Evolutionary conservation across 2,113 vertebrate species (phyloP).

Genomic region (Lutjanus erythropterus): DNA sequence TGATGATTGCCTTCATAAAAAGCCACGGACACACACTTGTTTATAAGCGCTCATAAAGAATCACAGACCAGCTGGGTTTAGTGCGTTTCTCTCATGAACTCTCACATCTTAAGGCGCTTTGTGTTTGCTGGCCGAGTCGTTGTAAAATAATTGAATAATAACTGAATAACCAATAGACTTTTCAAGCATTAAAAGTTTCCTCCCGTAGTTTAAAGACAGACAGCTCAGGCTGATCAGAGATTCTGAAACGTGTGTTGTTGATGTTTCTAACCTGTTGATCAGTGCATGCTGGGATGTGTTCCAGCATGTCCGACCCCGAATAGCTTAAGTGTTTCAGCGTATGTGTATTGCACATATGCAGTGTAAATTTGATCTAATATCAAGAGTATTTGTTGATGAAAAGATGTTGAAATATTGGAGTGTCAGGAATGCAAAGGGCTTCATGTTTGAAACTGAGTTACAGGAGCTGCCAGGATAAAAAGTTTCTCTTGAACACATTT

Average conservation of each 20-base stretch:
- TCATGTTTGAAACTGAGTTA: not conserved
- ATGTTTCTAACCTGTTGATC: not conserved
- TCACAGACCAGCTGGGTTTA: not conserved
- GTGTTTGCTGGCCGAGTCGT: not conserved
- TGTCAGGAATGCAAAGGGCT: not conserved
- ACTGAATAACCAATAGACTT: not conserved
- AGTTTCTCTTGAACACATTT: not conserved
- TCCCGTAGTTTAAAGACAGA: not conserved
- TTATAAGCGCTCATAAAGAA: not conserved
- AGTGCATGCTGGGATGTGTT: not conserved
- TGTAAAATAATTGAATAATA: not conserved
- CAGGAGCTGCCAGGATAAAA: not conserved
- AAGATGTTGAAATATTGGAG: not conserved
- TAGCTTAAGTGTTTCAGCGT: not conserved
- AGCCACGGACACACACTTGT: not conserved
- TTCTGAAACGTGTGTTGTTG: not conserved
- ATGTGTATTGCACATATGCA: not conserved
- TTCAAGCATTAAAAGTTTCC: not conserved
- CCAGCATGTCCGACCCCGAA: not conserved
- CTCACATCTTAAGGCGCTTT: too few relatives aligned
- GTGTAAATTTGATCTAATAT: not conserved
- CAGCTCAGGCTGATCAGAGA: not conserved
- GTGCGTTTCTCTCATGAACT: too few relatives aligned
- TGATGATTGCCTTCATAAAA: not conserved
- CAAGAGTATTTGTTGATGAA: not conserved